A percentile compares a stretch with the other conserved stretches of the same genome.
Evolutionary conservation across 2,888 invertebrate genomes (phyloP).

Genomic region (Orchesellides sinensis): DNA sequence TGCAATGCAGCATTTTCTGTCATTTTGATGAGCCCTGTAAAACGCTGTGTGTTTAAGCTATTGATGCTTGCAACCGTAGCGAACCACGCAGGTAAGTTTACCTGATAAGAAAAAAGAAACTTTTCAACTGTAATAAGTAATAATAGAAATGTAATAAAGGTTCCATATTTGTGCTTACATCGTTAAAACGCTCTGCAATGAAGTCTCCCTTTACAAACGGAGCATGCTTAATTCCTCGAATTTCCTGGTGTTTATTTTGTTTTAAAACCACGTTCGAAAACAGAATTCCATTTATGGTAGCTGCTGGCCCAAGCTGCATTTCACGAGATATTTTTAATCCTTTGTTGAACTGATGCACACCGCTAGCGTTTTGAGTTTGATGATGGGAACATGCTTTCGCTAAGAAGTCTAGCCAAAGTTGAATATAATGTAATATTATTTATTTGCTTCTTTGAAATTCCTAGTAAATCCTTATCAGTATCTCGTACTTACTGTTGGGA

Average conservation of each 20-base stretch:
- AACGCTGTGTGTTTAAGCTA: slow-evolving; percentile 21
- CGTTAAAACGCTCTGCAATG: slow-evolving; percentile 7
- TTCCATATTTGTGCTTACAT: slow-evolving; percentile 1
- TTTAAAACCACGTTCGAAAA: slow-evolving; percentile 65
- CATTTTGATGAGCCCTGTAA: slow-evolving; percentile 49
- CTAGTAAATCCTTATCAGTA: neutral
- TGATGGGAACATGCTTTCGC: slow-evolving; percentile 12
- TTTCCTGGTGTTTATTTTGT: slow-evolving; percentile 19
- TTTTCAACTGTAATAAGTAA: neutral
- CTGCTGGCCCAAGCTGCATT: slow-evolving; percentile 6
- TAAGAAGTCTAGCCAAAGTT: slow-evolving; percentile 49
- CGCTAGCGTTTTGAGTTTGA: slow-evolving; percentile 43
- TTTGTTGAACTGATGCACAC: slow-evolving; percentile 42
- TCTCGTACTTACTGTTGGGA: slow-evolving; percentile 16
- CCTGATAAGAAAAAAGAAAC: slow-evolving; percentile 34
- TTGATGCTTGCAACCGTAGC: slow-evolving; percentile 51
- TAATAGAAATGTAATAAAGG: neutral
- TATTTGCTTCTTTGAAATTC: no score
- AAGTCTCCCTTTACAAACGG: slow-evolving; percentile 34
- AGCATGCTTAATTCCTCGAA: slow-evolving; percentile 65
- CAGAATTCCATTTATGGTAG: slow-evolving; percentile 57
- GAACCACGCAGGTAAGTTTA: slow-evolving; percentile 65
- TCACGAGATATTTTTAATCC: neutral
- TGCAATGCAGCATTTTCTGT: neutral
- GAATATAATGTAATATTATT: neutral